Evolutionary conservation across 2,113 vertebrate genomes (phyloP), one percentile per base, ranked within the genome.

Genomic region (Loxodonta africana): DNA sequence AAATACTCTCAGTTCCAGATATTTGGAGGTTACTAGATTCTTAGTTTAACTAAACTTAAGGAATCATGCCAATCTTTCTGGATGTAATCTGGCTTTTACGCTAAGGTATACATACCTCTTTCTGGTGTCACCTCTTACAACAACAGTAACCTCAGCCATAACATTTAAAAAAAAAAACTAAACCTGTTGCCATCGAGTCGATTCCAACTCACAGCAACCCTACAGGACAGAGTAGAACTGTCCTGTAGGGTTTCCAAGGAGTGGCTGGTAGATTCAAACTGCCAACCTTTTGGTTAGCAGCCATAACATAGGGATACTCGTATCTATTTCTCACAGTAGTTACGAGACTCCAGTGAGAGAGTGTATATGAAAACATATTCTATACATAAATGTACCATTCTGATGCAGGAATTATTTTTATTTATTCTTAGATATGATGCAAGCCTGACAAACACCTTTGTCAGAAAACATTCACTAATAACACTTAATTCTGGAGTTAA

Each of bases 1-100:
- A 89, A 83, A 89, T 78, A 82, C 12, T 83, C 46, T 80, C 41
- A 67, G 11, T 69, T n/a, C 8, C 18, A 23, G 1, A 28, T 73
- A 87, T 83, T 95, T 87, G n/a, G n/a, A 96, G 71, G 53, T 90
- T 3, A 77, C 60, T 46, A 51, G 20, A 87, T 51, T 85, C 26
- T 77, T 69, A n/a, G 5, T 74, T 76, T 92, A 92, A 63, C 28
- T 69, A 93, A 81, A 74, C 2, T 28, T 78, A 87, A 93, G 41
- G 12, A 46, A 53, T 37, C 6, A 17, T 91, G 37, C 53, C 30
- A 53, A 69, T 92, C 2, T 60, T 5, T 51, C 51, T 78, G 23
- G 3, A 9, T 84, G 18, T 48, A 76, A 37, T 85, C 69, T 87
- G 57, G 6, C 28, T 62, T 77, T 82, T 86, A 44, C n/a, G 71